Conservation (phyloP, 2,888 invertebrate genomes). For the Pherbina coryleti region DNA sequence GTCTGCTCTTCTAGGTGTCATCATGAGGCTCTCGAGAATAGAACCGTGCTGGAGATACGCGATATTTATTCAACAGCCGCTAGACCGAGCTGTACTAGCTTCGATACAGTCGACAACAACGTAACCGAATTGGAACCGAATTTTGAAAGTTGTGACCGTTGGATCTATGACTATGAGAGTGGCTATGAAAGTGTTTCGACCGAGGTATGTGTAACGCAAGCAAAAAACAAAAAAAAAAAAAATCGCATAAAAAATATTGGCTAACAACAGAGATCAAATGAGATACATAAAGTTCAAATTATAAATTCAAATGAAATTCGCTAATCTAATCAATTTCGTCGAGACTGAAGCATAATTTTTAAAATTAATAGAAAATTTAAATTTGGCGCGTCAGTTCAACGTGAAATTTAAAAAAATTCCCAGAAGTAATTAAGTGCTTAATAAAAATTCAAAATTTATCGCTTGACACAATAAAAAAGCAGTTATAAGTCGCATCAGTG, state of each 20-base stretch:
- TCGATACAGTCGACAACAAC: conserved; percentile 48
- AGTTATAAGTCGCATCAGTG: too few species aligned
- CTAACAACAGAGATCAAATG: too few species aligned
- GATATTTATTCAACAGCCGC: conserved; percentile 51
- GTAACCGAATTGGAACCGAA: conserved; percentile 18
- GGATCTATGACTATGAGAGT: conserved; percentile 73
- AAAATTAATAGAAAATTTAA: not conserved
- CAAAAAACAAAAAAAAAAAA: not conserved
- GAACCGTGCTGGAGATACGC: conserved; percentile 43
- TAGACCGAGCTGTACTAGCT: conserved; percentile 55
- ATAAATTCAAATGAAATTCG: too few species aligned
- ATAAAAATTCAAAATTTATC: not conserved
- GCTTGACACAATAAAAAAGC: not conserved
- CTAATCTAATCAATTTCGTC: too few species aligned
- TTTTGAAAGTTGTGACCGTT: conserved; percentile 66
- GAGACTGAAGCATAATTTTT: not conserved
- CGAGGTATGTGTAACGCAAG: conserved; percentile 68
- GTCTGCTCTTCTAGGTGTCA: conserved; percentile 55
- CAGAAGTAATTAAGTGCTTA: not conserved
- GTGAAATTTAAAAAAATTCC: not conserved
- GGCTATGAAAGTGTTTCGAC: conserved; percentile 73
- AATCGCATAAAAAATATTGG: not conserved
- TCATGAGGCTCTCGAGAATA: conserved; percentile 47
- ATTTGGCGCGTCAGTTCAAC: not conserved
- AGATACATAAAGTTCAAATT: too few species aligned